Evolutionary conservation across 2,888 invertebrate genomes (phyloP).

Genomic region (Pterostichus madidus): DNA sequence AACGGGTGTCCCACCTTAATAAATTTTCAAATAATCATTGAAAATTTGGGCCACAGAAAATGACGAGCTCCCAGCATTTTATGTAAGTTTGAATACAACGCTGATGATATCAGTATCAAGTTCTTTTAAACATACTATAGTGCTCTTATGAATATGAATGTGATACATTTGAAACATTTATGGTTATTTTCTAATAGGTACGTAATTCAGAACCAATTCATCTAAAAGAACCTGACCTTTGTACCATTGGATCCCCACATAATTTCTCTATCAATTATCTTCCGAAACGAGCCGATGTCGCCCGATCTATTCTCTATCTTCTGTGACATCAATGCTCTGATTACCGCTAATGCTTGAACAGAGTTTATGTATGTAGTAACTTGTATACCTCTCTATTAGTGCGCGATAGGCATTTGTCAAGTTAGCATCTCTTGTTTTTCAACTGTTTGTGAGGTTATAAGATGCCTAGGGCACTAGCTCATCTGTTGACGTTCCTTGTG

Average conservation of each 20-base stretch:
- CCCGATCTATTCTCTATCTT: background rate
- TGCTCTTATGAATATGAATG: background rate
- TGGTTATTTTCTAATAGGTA: background rate
- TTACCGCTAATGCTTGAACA: background rate
- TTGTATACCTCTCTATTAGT: constrained; percentile 1
- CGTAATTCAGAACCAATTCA: background rate
- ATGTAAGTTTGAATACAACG: no score
- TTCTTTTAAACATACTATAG: no score
- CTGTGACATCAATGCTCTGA: background rate
- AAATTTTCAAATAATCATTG: no score
- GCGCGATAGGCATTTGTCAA: constrained; percentile 12
- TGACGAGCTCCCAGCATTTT: no score
- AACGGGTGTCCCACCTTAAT: no score
- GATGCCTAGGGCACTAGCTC: constrained; percentile 36
- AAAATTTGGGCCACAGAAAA: no score
- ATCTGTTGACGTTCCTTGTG: constrained; percentile 42
- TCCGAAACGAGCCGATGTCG: background rate
- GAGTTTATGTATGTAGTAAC: constrained; percentile 1
- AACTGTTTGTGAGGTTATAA: constrained; percentile 1
- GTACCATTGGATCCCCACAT: constrained; percentile 4
- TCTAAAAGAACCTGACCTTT: background rate
- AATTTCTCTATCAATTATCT: constrained; percentile 24
- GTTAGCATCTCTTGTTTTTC: background rate
- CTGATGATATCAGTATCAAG: no score
- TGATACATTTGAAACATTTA: background rate